A percentile compares a stretch with the other conserved stretches of the same genome.
Conservation (phyloP, 2,797 vertebrate genomes). For the Nannoperca australis region DNA sequence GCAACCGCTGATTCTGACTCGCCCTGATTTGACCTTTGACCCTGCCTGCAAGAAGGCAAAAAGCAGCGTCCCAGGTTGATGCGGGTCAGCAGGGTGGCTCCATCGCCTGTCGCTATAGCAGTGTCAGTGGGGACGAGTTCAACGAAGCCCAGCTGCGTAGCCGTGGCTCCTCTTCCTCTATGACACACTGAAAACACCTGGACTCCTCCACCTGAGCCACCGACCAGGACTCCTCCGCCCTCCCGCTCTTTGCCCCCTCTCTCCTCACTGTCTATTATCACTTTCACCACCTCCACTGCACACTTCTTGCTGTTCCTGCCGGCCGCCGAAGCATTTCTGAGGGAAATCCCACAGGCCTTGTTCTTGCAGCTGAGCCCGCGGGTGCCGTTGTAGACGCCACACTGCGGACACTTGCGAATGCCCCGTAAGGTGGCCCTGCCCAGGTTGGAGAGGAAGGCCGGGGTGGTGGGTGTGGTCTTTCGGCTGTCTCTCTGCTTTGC, state of each 20-base stretch:
- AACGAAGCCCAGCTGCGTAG: conserved; percentile 89
- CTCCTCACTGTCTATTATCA: conserved; percentile 85
- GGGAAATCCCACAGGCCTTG: conserved; percentile 91
- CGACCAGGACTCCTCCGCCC: conserved; percentile 29
- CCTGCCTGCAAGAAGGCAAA: conserved; percentile 86
- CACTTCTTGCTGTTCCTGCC: conserved; percentile 80
- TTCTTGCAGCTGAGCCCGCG: conserved; percentile 96
- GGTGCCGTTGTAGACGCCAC: conserved; percentile 94
- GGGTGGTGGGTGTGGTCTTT: conserved; percentile 80
- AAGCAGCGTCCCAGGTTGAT: conserved; percentile 92
- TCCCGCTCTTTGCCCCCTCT: conserved; percentile 60
- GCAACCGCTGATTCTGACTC: conserved; percentile 25
- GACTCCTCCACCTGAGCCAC: conserved; percentile 40
- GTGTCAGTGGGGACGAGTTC: conserved; percentile 90
- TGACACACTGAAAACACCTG: conserved; percentile 92
- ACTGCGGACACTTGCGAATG: conserved; percentile 92
- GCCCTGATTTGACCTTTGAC: conserved; percentile 71
- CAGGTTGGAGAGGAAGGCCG: conserved; percentile 91
- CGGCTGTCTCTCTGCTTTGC: conserved; percentile 72
- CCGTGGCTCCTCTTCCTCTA: conserved; percentile 85
- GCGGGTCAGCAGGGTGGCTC: conserved; percentile 87
- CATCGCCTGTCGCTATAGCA: conserved; percentile 87
- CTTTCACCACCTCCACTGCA: conserved; percentile 85
- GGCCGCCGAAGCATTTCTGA: conserved; percentile 82
- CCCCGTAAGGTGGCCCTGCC: conserved; percentile 93